These are phyloP conservation scores for Palythoa heliodiscus DNA, from an alignment of 92 coral and sea anemone species.

Conservation along the genomic window DNA sequence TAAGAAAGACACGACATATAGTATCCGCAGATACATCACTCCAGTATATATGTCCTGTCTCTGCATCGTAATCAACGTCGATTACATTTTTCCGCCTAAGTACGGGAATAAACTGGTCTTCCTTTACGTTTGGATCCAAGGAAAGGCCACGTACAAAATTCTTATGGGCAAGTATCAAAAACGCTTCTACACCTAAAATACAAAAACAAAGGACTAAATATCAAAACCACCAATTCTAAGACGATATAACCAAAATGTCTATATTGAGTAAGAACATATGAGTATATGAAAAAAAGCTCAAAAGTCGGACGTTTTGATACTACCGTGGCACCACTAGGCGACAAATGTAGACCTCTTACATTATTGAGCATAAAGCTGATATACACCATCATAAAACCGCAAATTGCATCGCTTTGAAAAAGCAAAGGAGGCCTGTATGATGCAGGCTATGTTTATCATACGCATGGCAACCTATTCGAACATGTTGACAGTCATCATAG, in stretches of 20 bases:
- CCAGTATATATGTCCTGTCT: conserved; percentile 79
- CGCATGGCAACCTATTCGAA: no score
- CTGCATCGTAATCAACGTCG: conserved; percentile 74
- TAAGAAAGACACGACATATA: conserved; percentile 70
- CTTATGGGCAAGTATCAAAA: conserved; percentile 64
- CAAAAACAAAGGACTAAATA: neutral
- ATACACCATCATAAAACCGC: no score
- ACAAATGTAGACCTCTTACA: no score
- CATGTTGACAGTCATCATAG: no score
- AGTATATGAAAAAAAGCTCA: neutral
- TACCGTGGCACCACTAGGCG: no score
- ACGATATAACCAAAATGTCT: neutral
- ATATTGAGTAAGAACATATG: neutral
- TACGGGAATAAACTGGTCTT: conserved; percentile 78
- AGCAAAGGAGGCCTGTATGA: no score
- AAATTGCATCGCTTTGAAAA: no score
- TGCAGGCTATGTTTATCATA: no score
- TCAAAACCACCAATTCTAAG: neutral
- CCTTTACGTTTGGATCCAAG: conserved; percentile 54
- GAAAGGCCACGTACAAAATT: conserved; percentile 72
- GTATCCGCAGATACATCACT: conserved; percentile 78
- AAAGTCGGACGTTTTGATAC: neutral
- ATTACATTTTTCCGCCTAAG: conserved; percentile 72
- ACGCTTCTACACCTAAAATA: conserved; percentile 53
- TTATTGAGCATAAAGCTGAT: no score